Conservation (phyloP, 2,797 vertebrate genomes). For the Phoeniculus purpureus region DNA sequence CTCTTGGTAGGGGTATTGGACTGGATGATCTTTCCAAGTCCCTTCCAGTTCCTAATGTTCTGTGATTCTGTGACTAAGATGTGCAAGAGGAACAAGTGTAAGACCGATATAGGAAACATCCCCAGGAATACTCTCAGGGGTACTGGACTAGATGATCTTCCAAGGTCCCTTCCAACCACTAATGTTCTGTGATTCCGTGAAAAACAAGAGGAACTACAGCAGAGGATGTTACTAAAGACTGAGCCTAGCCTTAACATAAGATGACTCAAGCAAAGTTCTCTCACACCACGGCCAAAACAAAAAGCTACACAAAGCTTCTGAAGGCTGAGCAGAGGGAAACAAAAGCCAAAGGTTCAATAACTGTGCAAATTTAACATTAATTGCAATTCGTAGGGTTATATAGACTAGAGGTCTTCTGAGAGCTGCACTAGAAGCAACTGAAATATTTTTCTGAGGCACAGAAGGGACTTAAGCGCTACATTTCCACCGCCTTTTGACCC, state of each 20-base stretch:
- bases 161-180: too few species aligned
- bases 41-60: too few species aligned
- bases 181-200: too few species aligned
- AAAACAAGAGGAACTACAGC: neutral
- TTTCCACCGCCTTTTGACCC: neutral
- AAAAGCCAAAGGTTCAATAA: conserved; percentile 15
- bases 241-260: neutral
- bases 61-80: too few species aligned
- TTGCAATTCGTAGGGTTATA: neutral
- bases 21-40: too few species aligned
- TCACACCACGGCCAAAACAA: neutral
- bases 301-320: neutral
- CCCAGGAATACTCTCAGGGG: too few species aligned
- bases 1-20: too few species aligned
- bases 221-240: neutral
- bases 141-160: too few species aligned
- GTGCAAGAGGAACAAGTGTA: too few species aligned
- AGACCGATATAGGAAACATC: too few species aligned
- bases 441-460: conserved; percentile 7
- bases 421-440: neutral
- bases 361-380: conserved; percentile 13
- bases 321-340: neutral
- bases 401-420: neutral
- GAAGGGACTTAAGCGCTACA: neutral
- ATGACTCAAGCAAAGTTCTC: neutral